Evolutionary conservation across 1,140 invertebrate species (phyloP), one percentile per base, ranked within the genome.

Genomic region (Cydia amplana): DNA sequence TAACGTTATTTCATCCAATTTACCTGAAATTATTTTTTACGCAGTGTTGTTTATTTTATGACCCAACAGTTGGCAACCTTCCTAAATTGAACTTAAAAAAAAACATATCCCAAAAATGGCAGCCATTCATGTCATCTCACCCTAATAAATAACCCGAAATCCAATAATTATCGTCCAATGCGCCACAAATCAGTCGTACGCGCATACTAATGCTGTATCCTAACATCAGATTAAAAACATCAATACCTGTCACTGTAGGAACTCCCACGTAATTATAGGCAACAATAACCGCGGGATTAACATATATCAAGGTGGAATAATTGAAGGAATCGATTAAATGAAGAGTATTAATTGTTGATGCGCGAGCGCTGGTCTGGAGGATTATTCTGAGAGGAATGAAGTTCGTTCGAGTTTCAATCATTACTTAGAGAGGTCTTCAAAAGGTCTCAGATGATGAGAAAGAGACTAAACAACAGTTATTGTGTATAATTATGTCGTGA

Each of bases 141-240:
- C 83, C 88, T 85, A 87, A 91, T 90, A 90, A 91, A 92, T 89
- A 91, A 88, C 75, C 85, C 89, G 83, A 89, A 92, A 89, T 92
- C 87, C 89, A 88, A 92, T 92, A 92, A 92, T 92, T 91, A 91
- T 85, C 82, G 85, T 78, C 75, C 87, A 89, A 92, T 40, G 84
- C 78, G 78, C 82, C 78, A 91, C 89, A 92, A 92, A 91, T 90
- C 89, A 91, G 83, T 87, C 87, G 86, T 83, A 86, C 88, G 82
- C 86, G 86, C 87, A 90, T 90, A 90, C 87, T 87, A 89, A 92
- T 90, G 87, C 81, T 87, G 87, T 89, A 91, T 89, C 90, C 90
- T 91, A 90, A 90, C 87, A 91, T 92, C 88, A 88, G 91, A 92
- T 91, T 92, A 92, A 91, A 91, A 89, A 88, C 91, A 92, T 92